Percentiles rank a stretch among this genome's conserved stretches.
Evolutionary conservation across 2,888 invertebrate genomes (phyloP).

Genomic region (Oeneis ivallda): DNA sequence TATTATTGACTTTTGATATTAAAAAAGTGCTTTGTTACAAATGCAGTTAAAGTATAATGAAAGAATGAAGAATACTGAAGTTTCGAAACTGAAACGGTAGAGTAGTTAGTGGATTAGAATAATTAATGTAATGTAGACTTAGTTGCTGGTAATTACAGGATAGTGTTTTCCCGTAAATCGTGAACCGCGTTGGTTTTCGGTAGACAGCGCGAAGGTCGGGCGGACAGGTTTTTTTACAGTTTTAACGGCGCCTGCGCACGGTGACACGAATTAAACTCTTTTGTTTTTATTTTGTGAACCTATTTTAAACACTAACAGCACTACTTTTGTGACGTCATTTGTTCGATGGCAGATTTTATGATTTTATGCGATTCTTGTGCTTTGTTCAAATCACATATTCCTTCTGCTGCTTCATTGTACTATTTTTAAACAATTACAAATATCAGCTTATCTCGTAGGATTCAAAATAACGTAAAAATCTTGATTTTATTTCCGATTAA

Average conservation of each 20-base stretch:
- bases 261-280: slow-evolving; percentile 39
- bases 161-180: slow-evolving; percentile 37
- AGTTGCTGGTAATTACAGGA: slow-evolving; percentile 33
- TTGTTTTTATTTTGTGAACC: slow-evolving; percentile 35
- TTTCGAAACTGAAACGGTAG: not conserved
- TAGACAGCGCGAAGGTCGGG: slow-evolving; percentile 70
- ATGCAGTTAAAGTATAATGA: not conserved
- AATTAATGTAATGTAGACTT: slow-evolving; percentile 18
- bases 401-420: too few relatives aligned
- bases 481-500: not conserved
- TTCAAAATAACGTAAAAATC: too few relatives aligned
- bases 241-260: slow-evolving; percentile 70
- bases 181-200: slow-evolving; percentile 61
- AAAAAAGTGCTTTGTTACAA: not conserved
- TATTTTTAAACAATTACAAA: not conserved
- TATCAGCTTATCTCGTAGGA: too few relatives aligned
- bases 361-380: not conserved
- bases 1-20: too few relatives aligned
- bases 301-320: slow-evolving; percentile 4
- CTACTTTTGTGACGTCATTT: not conserved
- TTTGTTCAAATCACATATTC: too few relatives aligned
- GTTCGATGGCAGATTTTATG: not conserved
- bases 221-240: slow-evolving; percentile 77
- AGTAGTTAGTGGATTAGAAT: not conserved
- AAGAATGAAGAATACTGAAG: slow-evolving; percentile 1